Evolutionary conservation across 2,888 invertebrate genomes (phyloP).

Genomic region (Chirona hameri): DNA sequence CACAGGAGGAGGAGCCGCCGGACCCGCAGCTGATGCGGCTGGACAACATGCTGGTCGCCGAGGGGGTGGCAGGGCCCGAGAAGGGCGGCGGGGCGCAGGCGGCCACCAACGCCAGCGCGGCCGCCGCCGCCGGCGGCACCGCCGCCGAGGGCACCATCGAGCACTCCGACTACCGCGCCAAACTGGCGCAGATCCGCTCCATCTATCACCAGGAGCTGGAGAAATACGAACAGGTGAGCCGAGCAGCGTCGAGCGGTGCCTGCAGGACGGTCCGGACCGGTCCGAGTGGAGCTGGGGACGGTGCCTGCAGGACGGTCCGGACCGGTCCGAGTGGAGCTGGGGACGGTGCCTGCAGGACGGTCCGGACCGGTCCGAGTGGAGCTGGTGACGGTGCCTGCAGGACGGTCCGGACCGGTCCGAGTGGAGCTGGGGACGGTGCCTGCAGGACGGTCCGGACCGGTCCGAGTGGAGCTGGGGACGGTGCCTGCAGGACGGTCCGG

Average conservation of each 20-base stretch:
- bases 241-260: too few relatives aligned
- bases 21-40: slow-evolving; percentile 97
- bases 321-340: slow-evolving; percentile 10
- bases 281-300: slow-evolving; percentile 9
- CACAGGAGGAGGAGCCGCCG: slow-evolving; percentile 96
- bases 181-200: slow-evolving; percentile 95
- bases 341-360: too few relatives aligned
- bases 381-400: neutral
- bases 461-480: slow-evolving; percentile 23
- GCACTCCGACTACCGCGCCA: slow-evolving; percentile 98
- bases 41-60: slow-evolving; percentile 96
- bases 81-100: slow-evolving; percentile 61
- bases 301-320: too few relatives aligned
- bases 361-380: neutral
- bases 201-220: slow-evolving; percentile 99
- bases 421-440: slow-evolving; percentile 5
- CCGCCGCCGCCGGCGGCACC: slow-evolving; percentile 69
- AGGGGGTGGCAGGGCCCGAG: slow-evolving; percentile 80
- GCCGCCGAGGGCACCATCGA: slow-evolving; percentile 94
- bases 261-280: too few relatives aligned
- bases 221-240: slow-evolving; percentile 91
- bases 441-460: too few relatives aligned
- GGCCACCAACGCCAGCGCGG: slow-evolving; percentile 80
- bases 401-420: neutral
- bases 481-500: too few relatives aligned